These are phyloP conservation scores for Pseudochirops corinnae DNA, from an alignment of 2,797 vertebrate species.

Conservation along the genomic window DNA sequence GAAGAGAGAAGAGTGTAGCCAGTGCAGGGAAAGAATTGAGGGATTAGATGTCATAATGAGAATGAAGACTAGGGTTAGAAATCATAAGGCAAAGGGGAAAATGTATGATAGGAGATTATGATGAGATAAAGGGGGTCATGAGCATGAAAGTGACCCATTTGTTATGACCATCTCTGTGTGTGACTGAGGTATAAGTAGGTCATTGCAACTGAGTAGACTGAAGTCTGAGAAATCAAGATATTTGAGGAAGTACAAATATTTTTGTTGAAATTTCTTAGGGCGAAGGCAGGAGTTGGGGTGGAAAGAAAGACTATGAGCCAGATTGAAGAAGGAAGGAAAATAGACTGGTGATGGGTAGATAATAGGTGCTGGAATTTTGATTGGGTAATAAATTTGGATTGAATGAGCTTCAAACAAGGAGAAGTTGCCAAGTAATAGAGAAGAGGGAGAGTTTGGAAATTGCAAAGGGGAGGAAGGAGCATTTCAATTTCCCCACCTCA, in stretches of 20 bases:
- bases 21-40: neutral
- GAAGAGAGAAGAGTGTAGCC: neutral
- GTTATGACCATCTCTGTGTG: neutral
- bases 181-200: neutral
- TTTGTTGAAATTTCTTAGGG: neutral
- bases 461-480: neutral
- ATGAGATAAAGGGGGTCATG: neutral
- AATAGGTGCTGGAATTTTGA: neutral
- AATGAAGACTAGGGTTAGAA: neutral
- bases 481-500: neutral
- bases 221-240: neutral
- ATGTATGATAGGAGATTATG: neutral
- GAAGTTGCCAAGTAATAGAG: neutral
- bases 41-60: neutral
- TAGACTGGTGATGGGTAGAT: neutral
- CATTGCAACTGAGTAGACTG: neutral
- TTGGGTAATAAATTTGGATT: neutral
- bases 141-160: neutral
- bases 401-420: neutral
- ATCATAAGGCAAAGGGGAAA: neutral
- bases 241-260: neutral
- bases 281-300: neutral
- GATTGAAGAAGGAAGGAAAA: neutral
- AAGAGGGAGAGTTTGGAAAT: neutral
- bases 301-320: neutral